These are phyloP conservation scores for Stenotaenia linearis DNA, from an alignment of 2,888 invertebrate genomes.

Conservation along the genomic window DNA sequence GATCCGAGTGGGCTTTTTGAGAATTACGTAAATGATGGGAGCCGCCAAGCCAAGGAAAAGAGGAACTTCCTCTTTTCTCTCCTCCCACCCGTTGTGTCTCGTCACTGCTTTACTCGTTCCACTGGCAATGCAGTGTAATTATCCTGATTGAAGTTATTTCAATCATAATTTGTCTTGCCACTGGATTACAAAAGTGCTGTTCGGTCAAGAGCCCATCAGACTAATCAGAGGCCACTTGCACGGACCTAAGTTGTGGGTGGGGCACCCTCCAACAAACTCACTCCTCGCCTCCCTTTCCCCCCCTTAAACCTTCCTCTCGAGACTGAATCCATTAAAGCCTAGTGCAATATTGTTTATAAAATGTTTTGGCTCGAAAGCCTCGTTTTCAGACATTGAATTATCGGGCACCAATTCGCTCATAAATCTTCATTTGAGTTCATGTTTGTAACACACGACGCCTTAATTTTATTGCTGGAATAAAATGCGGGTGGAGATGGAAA, in stretches of 20 bases:
- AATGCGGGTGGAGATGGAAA: background rate
- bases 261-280: background rate
- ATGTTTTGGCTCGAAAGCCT: slow-evolving; percentile 2
- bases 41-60: background rate
- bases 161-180: slow-evolving; percentile 5
- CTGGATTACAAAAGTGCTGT: slow-evolving; percentile 11
- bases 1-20: slow-evolving; percentile 7
- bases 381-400: slow-evolving; percentile 10
- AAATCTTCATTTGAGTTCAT: slow-evolving; percentile 15
- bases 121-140: slow-evolving; percentile 13
- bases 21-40: slow-evolving; percentile 14
- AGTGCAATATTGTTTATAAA: slow-evolving; percentile 7
- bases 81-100: background rate
- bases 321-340: background rate
- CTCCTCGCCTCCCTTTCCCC: background rate
- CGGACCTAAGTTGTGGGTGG: background rate
- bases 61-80: background rate
- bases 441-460: slow-evolving; percentile 12
- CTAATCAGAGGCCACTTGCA: slow-evolving; percentile 7
- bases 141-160: slow-evolving; percentile 15
- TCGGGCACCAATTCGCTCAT: slow-evolving; percentile 7
- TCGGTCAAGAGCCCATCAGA: background rate
- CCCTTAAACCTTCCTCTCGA: background rate
- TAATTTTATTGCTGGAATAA: slow-evolving; percentile 8
- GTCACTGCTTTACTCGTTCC: background rate